Conservation (phyloP, 2,797 vertebrate genomes). For the Tragelaphus eurycerus region DNA sequence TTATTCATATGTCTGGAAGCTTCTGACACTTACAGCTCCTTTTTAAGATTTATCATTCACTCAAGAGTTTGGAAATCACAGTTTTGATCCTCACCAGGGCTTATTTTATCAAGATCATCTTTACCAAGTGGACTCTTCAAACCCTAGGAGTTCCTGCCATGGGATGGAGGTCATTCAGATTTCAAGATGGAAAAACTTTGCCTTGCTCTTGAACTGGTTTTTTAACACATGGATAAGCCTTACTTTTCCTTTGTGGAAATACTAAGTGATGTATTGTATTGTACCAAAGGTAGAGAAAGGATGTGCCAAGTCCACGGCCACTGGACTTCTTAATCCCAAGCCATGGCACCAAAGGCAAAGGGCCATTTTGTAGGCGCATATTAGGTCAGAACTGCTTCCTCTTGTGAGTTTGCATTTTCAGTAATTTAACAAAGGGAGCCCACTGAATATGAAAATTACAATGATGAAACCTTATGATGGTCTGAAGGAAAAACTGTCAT, state of each 20-base stretch:
- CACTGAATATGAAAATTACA: neutral
- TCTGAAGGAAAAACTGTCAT: slow-evolving; percentile 77
- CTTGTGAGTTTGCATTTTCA: slow-evolving; percentile 44
- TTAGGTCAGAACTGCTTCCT: slow-evolving; percentile 59
- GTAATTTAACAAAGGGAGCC: slow-evolving; percentile 60
- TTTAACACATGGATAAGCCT: slow-evolving; percentile 73
- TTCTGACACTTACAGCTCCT: slow-evolving; percentile 24
- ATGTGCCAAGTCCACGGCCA: slow-evolving; percentile 46
- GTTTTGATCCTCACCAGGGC: slow-evolving; percentile 64
- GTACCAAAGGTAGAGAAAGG: slow-evolving; percentile 62
- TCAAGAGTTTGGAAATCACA: slow-evolving; percentile 61
- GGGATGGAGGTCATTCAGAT: slow-evolving; percentile 73
- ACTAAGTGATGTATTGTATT: slow-evolving; percentile 61
- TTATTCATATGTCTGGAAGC: neutral
- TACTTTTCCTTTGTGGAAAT: slow-evolving; percentile 76
- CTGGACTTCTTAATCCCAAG: slow-evolving; percentile 52
- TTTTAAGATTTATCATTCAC: slow-evolving; percentile 57
- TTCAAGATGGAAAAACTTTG: slow-evolving; percentile 65
- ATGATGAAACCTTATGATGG: slow-evolving; percentile 62
- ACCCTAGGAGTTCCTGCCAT: slow-evolving; percentile 52
- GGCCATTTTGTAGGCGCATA: neutral
- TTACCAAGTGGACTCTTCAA: slow-evolving; percentile 59
- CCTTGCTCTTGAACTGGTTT: slow-evolving; percentile 72
- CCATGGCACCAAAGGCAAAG: slow-evolving; percentile 43
- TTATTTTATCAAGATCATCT: slow-evolving; percentile 64